A percentile compares a stretch with the other conserved stretches of the same genome.
Evolutionary conservation across 2,888 invertebrate species (phyloP).

Genomic region (Rhamphomyia laevipes): DNA sequence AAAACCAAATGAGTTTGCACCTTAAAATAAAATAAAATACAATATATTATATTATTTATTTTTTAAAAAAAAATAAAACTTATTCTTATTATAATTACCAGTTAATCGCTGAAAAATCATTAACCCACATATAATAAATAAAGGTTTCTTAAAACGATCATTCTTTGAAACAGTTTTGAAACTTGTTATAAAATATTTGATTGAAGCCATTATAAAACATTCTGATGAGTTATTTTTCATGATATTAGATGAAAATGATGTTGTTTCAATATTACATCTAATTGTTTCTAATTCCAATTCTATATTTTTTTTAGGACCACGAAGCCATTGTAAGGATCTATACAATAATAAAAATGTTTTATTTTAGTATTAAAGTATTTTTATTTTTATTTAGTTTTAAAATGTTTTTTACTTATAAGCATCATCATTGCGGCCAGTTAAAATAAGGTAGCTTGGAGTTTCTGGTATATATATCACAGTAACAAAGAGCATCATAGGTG

Average conservation of each 20-base stretch:
- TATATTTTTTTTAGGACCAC: conserved; percentile 71
- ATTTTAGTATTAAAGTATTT: too few relatives aligned
- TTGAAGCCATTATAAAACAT: neutral
- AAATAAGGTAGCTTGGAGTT: conserved; percentile 73
- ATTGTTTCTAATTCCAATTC: conserved; percentile 60
- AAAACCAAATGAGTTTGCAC: conserved; percentile 74
- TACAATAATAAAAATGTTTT: neutral
- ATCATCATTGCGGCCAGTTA: conserved; percentile 63
- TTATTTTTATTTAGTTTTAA: too few relatives aligned
- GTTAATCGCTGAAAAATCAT: conserved; percentile 80
- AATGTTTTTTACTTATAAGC: conserved; percentile 37
- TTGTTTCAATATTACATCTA: conserved; percentile 44
- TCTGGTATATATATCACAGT: conserved; percentile 74
- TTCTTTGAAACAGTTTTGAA: conserved; percentile 27
- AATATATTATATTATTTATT: conserved; percentile 13
- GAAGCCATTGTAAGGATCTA: conserved; percentile 61
- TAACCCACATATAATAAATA: conserved; percentile 69
- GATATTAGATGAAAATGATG: neutral
- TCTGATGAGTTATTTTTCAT: neutral
- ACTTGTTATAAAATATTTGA: conserved; percentile 6
- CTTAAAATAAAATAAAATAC: conserved; percentile 25
- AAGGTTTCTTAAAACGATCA: conserved; percentile 51
- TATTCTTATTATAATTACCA: conserved; percentile 11
- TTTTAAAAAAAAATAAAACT: neutral
- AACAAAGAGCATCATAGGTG: conserved; percentile 64